Evolutionary conservation across 2,113 vertebrate species (phyloP), one percentile per base, ranked within the genome.

Genomic region (Miniopterus natalensis): DNA sequence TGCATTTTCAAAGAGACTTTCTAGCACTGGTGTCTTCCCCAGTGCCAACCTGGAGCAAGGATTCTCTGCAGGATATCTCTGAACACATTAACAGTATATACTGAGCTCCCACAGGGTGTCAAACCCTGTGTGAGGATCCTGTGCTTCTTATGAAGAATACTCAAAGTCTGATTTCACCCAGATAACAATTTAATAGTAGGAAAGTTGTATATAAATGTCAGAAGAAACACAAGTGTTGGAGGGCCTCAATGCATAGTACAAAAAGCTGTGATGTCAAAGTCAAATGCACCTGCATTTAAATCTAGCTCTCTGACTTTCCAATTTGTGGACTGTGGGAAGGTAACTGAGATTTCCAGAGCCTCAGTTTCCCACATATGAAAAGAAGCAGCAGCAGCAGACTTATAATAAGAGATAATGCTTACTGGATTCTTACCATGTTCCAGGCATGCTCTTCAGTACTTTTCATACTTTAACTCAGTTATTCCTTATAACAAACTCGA

Each of bases 41-140:
- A 57, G 40, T 65, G 27, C 15, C 40, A 66, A 29, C 9, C 18
- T 21, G 10, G 17, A 95, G 83, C 3, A 25, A 70, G 13, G 8
- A 36, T 87, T 88, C 86, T 51, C 74, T 86, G 63, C 6, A 80
- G 57, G 70, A 11, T 40, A n/a, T 29, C 51, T 53, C 27, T 70
- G 31, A 95, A 66, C 51, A 93, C 45, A 59, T 75, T 61, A 57
- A 8, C 42, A 49, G 7, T 90, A 51, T 78, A 75, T 75, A 51
- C 5, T 51, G 74, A 42, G n/a, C 63, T 83, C 80, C n/a, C 66
- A 8, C 47, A 45, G 15, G n/a, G 66, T 73, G 2, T 51, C 49
- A 88, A 96, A 77, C 21, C 14, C 75, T 93, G 25, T 71, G n/a
- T 0, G 8, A 73, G 74, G 55, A 94, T 55, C 42, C 55, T 68